Conservation (phyloP, 2,888 invertebrate species). For the Heterodera filipjevi region DNA sequence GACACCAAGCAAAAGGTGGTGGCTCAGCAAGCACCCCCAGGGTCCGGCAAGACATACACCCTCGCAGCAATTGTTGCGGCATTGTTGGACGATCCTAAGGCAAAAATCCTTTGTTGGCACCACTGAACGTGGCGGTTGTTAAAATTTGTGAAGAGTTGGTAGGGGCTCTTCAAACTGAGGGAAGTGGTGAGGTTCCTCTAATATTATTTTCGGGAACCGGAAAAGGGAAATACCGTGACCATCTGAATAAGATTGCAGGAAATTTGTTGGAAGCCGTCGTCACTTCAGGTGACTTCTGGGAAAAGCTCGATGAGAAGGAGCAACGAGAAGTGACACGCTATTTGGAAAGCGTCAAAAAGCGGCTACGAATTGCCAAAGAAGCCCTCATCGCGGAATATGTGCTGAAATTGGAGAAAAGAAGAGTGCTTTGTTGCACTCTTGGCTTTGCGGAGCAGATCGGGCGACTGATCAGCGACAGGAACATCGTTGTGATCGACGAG, state of each 20-base stretch:
- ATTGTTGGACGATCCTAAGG: background rate
- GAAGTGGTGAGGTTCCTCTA: background rate
- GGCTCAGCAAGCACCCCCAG: constrained; percentile 3
- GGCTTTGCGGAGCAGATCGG: background rate
- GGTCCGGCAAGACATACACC: constrained; percentile 5
- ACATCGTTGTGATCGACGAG: background rate
- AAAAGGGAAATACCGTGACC: background rate
- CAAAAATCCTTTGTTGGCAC: background rate
- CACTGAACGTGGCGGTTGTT: background rate
- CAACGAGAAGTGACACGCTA: background rate
- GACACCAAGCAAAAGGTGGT: background rate
- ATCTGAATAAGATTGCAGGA: background rate
- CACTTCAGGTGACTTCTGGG: background rate
- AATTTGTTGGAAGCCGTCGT: background rate
- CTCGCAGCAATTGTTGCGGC: constrained; percentile 14
- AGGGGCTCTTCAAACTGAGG: background rate
- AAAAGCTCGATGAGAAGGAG: background rate
- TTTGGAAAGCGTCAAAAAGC: background rate
- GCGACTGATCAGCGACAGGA: background rate
- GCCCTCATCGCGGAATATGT: background rate
- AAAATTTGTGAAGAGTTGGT: background rate
- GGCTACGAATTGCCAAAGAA: background rate
- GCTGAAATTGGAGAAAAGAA: background rate
- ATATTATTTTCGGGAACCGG: background rate
- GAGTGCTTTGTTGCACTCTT: background rate